phyloP scores from a whole-genome alignment of 2,113 vertebrate genomes.

The Penelope pileata region DNA sequence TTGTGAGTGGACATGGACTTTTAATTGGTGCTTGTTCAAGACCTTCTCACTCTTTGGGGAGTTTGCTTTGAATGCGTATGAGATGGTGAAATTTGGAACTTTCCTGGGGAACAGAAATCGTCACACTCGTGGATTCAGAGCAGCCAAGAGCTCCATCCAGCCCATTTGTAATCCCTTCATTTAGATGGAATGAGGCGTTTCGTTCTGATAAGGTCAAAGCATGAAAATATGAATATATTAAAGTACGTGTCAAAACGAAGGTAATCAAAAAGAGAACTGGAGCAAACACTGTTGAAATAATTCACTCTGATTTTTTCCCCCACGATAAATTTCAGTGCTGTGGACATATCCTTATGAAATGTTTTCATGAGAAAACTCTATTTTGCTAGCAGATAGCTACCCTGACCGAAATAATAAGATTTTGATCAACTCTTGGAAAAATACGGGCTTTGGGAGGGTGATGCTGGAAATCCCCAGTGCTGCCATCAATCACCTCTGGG shows the following conservation, averaged over 20 bases:
- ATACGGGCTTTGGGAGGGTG: background rate
- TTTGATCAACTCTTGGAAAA: slow-evolving; percentile 35
- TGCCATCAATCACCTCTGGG: background rate
- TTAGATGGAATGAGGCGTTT: slow-evolving; percentile 70
- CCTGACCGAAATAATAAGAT: slow-evolving; percentile 27
- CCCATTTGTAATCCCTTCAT: slow-evolving; percentile 69
- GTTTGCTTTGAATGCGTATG: background rate
- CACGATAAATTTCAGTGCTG: slow-evolving; percentile 14
- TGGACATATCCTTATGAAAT: slow-evolving; percentile 40
- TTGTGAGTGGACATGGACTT: background rate
- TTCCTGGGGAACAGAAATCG: slow-evolving; percentile 22
- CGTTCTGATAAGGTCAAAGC: slow-evolving; percentile 69
- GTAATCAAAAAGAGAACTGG: slow-evolving; percentile 68
- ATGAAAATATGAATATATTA: slow-evolving; percentile 70
- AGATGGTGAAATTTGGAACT: slow-evolving; percentile 35
- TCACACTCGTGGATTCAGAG: slow-evolving; percentile 37
- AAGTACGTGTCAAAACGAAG: slow-evolving; percentile 71
- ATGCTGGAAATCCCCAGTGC: background rate
- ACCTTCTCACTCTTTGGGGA: slow-evolving; percentile 19
- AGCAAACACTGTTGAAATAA: slow-evolving; percentile 61
- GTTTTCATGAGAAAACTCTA: slow-evolving; percentile 49
- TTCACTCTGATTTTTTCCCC: background rate
- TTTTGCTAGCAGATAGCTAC: slow-evolving; percentile 43
- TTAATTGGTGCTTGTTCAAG: slow-evolving; percentile 24
- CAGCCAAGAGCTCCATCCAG: slow-evolving; percentile 42